These are phyloP conservation scores for Athalia cordata DNA, from an alignment of 2,888 invertebrate species.

Conservation along the genomic window DNA sequence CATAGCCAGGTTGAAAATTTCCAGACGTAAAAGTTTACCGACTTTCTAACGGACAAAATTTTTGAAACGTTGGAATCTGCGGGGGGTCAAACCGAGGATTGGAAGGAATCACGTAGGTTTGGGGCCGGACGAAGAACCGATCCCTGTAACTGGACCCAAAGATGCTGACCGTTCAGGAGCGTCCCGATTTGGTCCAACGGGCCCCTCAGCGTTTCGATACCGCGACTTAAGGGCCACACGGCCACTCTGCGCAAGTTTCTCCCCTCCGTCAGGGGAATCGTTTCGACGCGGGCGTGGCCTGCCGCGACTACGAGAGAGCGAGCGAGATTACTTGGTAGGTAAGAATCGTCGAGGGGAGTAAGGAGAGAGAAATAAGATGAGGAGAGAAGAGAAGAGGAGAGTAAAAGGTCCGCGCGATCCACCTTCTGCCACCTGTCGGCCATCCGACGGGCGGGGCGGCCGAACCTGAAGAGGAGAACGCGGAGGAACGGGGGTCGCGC, in stretches of 20 bases:
- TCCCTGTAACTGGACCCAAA: not conserved
- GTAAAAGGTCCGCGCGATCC: slow-evolving; percentile 30
- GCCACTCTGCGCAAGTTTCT: slow-evolving; percentile 14
- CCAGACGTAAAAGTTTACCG: not conserved
- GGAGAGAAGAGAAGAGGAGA: slow-evolving; percentile 35
- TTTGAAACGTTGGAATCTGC: slow-evolving; percentile 34
- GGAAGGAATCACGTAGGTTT: not conserved
- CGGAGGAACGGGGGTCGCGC: slow-evolving; percentile 1
- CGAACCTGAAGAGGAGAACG: slow-evolving; percentile 25
- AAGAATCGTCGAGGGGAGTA: slow-evolving; percentile 16
- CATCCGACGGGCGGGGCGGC: slow-evolving; percentile 41
- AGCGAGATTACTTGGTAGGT: slow-evolving; percentile 10
- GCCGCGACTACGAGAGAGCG: slow-evolving; percentile 5
- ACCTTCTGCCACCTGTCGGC: slow-evolving; percentile 43
- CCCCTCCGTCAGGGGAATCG: slow-evolving; percentile 31
- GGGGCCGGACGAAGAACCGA: not conserved
- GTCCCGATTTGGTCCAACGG: slow-evolving; percentile 20
- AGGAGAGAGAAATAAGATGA: not conserved
- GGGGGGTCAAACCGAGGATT: slow-evolving; percentile 30
- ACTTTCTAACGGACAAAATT: slow-evolving; percentile 29
- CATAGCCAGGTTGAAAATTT: not conserved
- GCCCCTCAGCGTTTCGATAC: not conserved
- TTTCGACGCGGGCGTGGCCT: slow-evolving; percentile 32
- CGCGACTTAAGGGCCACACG: not conserved
- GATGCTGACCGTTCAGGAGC: slow-evolving; percentile 22